Conservation (phyloP, 2,797 vertebrate genomes). For the Myotis myotis region DNA sequence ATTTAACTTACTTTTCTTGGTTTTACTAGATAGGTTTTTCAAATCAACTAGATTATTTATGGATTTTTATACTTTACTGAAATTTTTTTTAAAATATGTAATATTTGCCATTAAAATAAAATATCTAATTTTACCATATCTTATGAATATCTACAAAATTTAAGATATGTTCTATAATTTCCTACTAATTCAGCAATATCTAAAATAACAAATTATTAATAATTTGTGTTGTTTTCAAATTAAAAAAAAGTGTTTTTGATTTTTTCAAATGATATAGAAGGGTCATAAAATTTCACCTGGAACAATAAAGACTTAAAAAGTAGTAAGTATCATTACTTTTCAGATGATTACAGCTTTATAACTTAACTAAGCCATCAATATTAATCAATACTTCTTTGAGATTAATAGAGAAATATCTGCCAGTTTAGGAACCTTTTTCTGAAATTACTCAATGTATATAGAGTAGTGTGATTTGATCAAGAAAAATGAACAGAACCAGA, state of each 20-base stretch:
- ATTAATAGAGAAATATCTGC: conserved; percentile 68
- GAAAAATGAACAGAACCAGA: conserved; percentile 57
- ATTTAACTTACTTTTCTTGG: background rate
- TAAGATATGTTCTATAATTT: background rate
- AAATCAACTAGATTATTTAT: background rate
- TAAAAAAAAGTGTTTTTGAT: background rate
- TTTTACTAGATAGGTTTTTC: conserved; percentile 1
- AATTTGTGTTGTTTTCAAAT: background rate
- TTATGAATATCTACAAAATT: background rate
- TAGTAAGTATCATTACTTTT: conserved; percentile 55
- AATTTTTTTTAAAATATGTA: background rate
- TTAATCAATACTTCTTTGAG: conserved; percentile 63
- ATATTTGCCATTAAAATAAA: background rate
- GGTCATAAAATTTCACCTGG: background rate
- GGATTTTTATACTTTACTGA: background rate
- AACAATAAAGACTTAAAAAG: background rate
- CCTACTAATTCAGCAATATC: background rate
- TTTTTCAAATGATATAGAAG: conserved; percentile 16
- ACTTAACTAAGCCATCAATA: conserved; percentile 58
- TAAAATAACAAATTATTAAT: background rate
- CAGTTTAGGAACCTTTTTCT: conserved; percentile 63
- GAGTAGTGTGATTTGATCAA: conserved; percentile 52
- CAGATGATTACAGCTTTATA: conserved; percentile 51
- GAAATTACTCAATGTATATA: conserved; percentile 30
- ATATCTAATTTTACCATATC: conserved; percentile 1